phyloP scores from a whole-genome alignment of 2,797 vertebrate species.

The Hephaestus fuliginosus region DNA sequence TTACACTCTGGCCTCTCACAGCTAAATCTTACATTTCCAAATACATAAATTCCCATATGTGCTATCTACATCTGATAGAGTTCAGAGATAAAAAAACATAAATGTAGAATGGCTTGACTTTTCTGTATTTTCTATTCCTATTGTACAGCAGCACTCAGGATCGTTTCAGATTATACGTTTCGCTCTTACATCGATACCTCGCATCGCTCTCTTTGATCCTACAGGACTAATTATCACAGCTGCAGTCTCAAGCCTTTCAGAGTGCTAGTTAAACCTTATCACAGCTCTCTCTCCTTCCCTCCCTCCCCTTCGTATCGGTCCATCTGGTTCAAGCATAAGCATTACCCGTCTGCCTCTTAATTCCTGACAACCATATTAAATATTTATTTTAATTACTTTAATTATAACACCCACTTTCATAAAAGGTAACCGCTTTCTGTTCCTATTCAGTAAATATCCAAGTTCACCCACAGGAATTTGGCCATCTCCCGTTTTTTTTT shows the following conservation, averaged over 20 bases:
- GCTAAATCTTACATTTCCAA: slow-evolving; percentile 13
- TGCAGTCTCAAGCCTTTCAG: slow-evolving; percentile 26
- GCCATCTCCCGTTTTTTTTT: too few relatives aligned
- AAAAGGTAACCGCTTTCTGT: slow-evolving; percentile 10
- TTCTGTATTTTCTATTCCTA: not conserved
- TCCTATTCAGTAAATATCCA: not conserved
- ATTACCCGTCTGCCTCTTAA: slow-evolving; percentile 43
- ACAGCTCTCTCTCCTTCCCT: slow-evolving; percentile 6
- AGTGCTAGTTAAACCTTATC: slow-evolving; percentile 36
- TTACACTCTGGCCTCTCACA: slow-evolving; percentile 9
- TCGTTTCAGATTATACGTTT: slow-evolving; percentile 26
- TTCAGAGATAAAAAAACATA: not conserved
- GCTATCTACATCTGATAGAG: not conserved
- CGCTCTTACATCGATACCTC: slow-evolving; percentile 17
- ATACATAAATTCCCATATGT: not conserved
- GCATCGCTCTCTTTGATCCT: slow-evolving; percentile 35
- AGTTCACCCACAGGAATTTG: not conserved
- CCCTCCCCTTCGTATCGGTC: slow-evolving; percentile 12
- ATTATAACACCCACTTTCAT: slow-evolving; percentile 25
- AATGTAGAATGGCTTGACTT: not conserved
- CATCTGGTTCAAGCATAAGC: slow-evolving; percentile 51
- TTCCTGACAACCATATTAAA: slow-evolving; percentile 40
- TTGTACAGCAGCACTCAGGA: not conserved
- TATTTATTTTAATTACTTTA: slow-evolving; percentile 39
- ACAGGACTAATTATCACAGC: slow-evolving; percentile 52